These are phyloP conservation scores for Pseudococcus jackbeardsleyi DNA, from an alignment of 2,888 invertebrate species.

Conservation along the genomic window DNA sequence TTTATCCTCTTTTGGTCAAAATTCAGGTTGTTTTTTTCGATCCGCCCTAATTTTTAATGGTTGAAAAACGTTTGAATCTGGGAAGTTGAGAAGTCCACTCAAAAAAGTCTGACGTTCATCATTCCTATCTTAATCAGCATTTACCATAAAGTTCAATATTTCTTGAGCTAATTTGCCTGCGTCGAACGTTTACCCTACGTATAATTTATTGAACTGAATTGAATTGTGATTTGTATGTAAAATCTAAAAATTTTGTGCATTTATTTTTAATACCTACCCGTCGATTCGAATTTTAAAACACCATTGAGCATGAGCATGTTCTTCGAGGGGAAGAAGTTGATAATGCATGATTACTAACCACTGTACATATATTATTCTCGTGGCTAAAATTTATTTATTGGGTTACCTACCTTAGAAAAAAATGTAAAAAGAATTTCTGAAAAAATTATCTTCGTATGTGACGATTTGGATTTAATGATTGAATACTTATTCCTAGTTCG, in stretches of 20 bases:
- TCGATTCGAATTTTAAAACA: background rate
- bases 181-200: background rate
- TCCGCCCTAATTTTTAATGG: no score
- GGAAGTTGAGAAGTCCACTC: no score
- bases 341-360: background rate
- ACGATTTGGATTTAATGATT: background rate
- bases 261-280: background rate
- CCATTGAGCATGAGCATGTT: background rate
- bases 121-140: background rate
- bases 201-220: background rate
- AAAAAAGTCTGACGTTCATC: background rate
- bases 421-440: background rate
- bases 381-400: no score
- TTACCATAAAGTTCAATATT: background rate
- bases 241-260: background rate
- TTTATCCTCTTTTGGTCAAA: no score
- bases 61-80: no score
- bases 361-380: no score
- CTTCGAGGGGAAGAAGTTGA: background rate
- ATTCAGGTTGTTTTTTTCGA: no score
- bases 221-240: constrained; percentile 19
- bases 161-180: background rate
- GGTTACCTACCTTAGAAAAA: background rate
- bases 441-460: background rate
- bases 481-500: background rate